These are phyloP conservation scores for Polyergus mexicanus DNA, from an alignment of 1,140 invertebrate genomes.

Conservation along the genomic window DNA sequence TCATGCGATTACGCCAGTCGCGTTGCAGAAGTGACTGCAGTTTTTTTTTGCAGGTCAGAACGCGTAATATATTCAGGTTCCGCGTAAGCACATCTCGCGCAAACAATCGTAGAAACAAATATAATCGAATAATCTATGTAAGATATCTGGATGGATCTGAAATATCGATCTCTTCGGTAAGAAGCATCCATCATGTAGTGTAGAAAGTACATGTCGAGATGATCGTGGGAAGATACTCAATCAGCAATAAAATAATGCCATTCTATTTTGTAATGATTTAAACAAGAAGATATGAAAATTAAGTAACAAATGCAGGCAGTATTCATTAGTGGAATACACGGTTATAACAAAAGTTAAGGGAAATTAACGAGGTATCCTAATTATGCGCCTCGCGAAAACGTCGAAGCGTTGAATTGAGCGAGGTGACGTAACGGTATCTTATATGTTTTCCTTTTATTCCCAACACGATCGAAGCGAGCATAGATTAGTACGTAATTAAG, in stretches of 20 bases:
- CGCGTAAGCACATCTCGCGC: no score
- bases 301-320: conserved; percentile 13
- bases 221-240: conserved; percentile 56
- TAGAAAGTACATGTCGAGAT: conserved; percentile 44
- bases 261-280: conserved; percentile 16
- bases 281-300: conserved; percentile 19
- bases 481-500: conserved; percentile 36
- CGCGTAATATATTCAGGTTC: no score
- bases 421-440: conserved; percentile 25
- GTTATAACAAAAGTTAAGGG: conserved; percentile 24
- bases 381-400: conserved; percentile 32
- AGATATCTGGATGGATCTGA: neutral
- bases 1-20: conserved; percentile 7
- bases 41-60: neutral
- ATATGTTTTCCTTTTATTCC: conserved; percentile 33
- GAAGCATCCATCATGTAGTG: conserved; percentile 37
- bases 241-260: conserved; percentile 35
- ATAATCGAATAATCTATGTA: neutral
- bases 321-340: conserved; percentile 13
- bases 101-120: no score
- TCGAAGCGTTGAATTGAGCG: neutral
- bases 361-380: conserved; percentile 29
- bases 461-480: conserved; percentile 10
- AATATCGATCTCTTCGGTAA: conserved; percentile 1
- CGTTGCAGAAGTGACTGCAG: neutral